Evolutionary conservation across 2,797 vertebrate species (phyloP).

Genomic region (Gymnodraco acuticeps): DNA sequence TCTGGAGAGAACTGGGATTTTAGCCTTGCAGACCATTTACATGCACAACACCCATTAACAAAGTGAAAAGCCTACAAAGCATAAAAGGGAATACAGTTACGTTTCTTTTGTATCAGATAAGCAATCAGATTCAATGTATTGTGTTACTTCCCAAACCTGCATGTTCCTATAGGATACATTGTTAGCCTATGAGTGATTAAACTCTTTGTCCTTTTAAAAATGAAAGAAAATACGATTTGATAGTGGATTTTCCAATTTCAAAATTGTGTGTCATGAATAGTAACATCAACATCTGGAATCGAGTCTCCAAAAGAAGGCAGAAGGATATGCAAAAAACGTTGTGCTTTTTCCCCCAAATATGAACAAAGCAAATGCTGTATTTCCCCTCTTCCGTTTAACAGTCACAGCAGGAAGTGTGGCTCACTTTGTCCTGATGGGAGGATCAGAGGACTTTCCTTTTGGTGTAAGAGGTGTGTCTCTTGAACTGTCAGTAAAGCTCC

Average conservation of each 20-base stretch:
- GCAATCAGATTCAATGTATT: no score
- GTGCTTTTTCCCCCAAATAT: neutral
- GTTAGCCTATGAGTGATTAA: neutral
- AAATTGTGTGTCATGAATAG: neutral
- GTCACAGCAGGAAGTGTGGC: constrained; percentile 6
- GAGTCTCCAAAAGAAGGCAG: neutral
- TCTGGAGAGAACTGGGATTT: no score
- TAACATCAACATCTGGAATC: neutral
- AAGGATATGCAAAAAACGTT: neutral
- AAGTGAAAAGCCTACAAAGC: no score
- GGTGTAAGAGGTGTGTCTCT: constrained; percentile 13
- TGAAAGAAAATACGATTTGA: neutral
- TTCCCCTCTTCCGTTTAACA: neutral
- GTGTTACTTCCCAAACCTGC: no score
- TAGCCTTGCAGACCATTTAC: no score
- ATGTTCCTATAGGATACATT: neutral
- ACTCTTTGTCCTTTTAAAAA: neutral
- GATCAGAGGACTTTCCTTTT: constrained; percentile 42
- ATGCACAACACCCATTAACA: no score
- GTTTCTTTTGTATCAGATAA: no score
- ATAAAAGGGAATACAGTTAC: no score
- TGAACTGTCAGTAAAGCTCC: constrained; percentile 30
- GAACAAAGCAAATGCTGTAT: neutral
- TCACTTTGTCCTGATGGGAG: constrained; percentile 19
- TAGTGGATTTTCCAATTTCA: neutral